Percentiles rank a stretch among this genome's conserved stretches.
These are phyloP conservation scores for Meloidogyne hapla DNA, from an alignment of 1,140 invertebrate species.

Conservation along the genomic window DNA sequence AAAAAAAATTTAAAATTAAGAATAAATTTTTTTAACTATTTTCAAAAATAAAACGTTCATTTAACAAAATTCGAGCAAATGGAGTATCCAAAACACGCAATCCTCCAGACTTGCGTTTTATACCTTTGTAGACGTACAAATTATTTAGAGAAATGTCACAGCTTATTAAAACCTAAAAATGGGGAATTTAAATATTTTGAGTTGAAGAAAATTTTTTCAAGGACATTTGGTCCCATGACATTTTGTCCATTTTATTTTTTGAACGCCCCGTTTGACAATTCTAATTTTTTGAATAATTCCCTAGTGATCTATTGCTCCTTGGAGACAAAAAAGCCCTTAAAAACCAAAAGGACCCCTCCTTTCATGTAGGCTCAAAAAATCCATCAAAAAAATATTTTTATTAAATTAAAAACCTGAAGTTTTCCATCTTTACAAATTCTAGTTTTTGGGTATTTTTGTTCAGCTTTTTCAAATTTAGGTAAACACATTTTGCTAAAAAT, in stretches of 20 bases:
- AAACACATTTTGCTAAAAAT: slow-evolving; percentile 9
- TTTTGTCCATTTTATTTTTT: too few species aligned
- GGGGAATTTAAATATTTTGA: not conserved
- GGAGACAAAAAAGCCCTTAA: too few species aligned
- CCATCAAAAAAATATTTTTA: too few species aligned
- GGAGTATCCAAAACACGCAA: slow-evolving; percentile 3
- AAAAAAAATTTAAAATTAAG: not conserved
- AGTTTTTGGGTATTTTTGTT: slow-evolving; percentile 12
- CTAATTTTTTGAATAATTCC: too few species aligned
- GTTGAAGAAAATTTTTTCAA: not conserved
- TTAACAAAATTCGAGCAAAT: slow-evolving; percentile 9
- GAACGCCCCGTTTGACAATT: too few species aligned
- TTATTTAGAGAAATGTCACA: slow-evolving; percentile 13
- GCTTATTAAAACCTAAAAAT: slow-evolving; percentile 12
- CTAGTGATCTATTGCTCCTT: too few species aligned
- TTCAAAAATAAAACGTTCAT: slow-evolving; percentile 2
- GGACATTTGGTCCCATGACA: too few species aligned
- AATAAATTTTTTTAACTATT: slow-evolving; percentile 15
- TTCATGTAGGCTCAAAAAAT: too few species aligned
- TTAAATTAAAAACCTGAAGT: slow-evolving; percentile 1
- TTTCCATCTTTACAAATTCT: not conserved
- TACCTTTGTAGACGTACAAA: not conserved
- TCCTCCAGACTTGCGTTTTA: not conserved
- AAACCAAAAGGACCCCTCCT: too few species aligned
- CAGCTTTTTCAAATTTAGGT: slow-evolving; percentile 19